Percentiles rank a stretch among this genome's conserved stretches.
Conservation (phyloP, 1,140 invertebrate genomes). For the Oedothorax gibbosus region DNA sequence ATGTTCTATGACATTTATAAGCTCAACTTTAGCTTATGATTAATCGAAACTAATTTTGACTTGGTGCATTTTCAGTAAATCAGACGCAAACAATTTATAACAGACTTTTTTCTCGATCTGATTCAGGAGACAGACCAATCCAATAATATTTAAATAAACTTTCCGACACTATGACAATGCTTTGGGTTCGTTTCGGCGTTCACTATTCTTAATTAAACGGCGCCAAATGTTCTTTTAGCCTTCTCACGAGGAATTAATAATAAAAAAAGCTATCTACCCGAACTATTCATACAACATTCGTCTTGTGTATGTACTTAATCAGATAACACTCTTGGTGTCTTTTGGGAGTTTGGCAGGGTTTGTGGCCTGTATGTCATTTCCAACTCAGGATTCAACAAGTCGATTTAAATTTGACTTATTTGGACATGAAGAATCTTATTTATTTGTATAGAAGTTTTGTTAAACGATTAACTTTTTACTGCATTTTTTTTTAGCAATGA, state of each 20-base stretch:
- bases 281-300: background rate
- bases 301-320: conserved; percentile 30
- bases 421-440: too few relatives aligned
- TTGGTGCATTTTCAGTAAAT: background rate
- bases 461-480: too few relatives aligned
- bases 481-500: too few relatives aligned
- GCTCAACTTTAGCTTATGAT: too few relatives aligned
- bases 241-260: background rate
- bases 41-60: background rate
- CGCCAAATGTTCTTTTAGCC: conserved; percentile 34
- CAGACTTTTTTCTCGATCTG: background rate
- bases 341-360: too few relatives aligned
- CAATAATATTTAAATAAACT: background rate
- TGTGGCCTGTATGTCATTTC: too few relatives aligned
- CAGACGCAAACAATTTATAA: background rate
- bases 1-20: too few relatives aligned
- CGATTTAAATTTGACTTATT: too few relatives aligned
- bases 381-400: too few relatives aligned
- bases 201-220: conserved; percentile 32
- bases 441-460: too few relatives aligned
- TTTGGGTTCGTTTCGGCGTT: conserved; percentile 21
- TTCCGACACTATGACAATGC: too few relatives aligned
- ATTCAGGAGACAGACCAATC: background rate
- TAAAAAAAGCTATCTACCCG: background rate
- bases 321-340: background rate